These are phyloP conservation scores for Aselliscus stoliczkanus DNA, from an alignment of 2,797 vertebrate genomes.

Conservation along the genomic window DNA sequence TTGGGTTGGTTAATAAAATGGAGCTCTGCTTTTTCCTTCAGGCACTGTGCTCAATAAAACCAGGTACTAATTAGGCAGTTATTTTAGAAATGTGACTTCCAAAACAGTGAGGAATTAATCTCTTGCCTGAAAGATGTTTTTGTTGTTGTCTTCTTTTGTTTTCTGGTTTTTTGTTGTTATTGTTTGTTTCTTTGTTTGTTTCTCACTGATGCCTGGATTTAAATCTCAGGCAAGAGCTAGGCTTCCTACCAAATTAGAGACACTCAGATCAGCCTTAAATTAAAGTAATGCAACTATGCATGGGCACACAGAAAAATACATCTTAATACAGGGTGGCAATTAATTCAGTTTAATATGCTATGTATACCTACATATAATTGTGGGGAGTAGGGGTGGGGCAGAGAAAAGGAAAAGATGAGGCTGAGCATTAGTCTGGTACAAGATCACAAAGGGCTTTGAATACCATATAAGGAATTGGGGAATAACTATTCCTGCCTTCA, in stretches of 20 bases:
- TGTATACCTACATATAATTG: rapidly evolving
- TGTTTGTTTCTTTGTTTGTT: neutral
- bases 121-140: neutral
- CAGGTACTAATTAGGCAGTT: neutral
- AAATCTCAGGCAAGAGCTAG: neutral
- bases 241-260: neutral
- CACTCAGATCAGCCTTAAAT: neutral
- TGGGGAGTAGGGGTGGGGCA: neutral
- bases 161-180: neutral
- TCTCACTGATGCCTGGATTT: neutral
- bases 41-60: neutral
- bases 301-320: neutral
- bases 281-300: neutral
- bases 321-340: neutral
- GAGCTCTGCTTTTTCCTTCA: neutral
- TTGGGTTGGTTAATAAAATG: neutral
- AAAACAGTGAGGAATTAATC: neutral
- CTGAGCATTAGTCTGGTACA: neutral
- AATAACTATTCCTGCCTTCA: neutral
- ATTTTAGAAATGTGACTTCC: neutral
- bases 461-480: neutral
- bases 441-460: neutral
- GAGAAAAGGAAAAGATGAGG: neutral
- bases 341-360: neutral
- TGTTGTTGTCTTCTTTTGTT: neutral